phyloP scores from a whole-genome alignment of 2,888 invertebrate species.

The Patella pellucida region DNA sequence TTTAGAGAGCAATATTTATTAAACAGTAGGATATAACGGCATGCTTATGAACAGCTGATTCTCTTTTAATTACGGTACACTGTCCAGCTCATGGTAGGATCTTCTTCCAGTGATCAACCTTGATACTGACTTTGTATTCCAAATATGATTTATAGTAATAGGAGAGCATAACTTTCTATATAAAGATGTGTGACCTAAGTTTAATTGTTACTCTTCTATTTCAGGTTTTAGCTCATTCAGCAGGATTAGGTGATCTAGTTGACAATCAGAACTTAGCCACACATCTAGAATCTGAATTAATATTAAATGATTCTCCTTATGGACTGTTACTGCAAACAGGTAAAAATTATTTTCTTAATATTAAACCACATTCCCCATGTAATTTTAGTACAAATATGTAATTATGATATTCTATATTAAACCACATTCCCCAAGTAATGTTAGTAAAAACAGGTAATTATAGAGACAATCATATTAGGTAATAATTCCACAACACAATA shows the following conservation, averaged over 20 bases:
- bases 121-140: no score
- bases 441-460: neutral
- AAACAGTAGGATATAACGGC: no score
- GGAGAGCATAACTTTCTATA: no score
- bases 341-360: neutral
- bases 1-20: no score
- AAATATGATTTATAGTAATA: no score
- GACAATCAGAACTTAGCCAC: neutral
- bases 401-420: neutral
- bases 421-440: neutral
- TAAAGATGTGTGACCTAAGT: no score
- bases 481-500: no score
- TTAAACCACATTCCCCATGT: neutral
- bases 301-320: slow-evolving; percentile 1
- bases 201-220: neutral
- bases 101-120: no score
- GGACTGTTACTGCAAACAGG: neutral
- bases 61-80: no score
- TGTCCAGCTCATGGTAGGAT: no score
- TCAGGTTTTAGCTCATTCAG: slow-evolving; percentile 2
- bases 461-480: no score
- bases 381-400: neutral
- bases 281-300: neutral
- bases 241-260: neutral
- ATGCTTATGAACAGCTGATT: no score